A percentile compares a stretch with the other conserved stretches of the same genome.
Evolutionary conservation across 2,113 vertebrate species (phyloP).

Genomic region (Bubalus kerabau): DNA sequence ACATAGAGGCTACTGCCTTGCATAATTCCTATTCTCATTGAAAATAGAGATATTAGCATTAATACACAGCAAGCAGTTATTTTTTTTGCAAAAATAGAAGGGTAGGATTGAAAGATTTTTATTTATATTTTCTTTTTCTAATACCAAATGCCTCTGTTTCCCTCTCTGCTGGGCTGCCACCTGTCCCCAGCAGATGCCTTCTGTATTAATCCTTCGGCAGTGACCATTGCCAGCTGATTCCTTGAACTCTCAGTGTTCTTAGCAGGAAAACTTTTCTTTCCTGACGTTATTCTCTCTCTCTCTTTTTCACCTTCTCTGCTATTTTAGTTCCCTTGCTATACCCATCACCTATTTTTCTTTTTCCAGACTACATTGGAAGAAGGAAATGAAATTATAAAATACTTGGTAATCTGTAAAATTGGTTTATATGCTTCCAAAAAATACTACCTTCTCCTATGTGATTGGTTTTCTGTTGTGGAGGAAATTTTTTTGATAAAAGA

Average conservation of each 20-base stretch:
- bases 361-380: neutral
- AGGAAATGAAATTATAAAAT: neutral
- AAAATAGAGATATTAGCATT: neutral
- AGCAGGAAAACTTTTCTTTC: neutral
- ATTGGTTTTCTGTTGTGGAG: neutral
- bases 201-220: constrained; percentile 39
- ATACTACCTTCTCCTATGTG: neutral
- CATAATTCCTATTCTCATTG: neutral
- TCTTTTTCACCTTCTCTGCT: neutral
- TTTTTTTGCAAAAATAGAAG: neutral
- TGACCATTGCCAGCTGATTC: neutral
- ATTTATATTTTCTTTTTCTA: neutral
- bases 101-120: neutral
- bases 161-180: constrained; percentile 54
- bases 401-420: neutral
- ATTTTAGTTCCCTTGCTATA: neutral
- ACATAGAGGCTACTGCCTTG: neutral
- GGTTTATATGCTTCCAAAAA: neutral
- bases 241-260: neutral
- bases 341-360: neutral
- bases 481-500: neutral
- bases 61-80: neutral
- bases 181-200: constrained; percentile 48
- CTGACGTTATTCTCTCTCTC: neutral
- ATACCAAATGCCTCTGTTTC: neutral